Conservation (phyloP, 2,113 vertebrate genomes). For the Cricetomys ansorgei region DNA sequence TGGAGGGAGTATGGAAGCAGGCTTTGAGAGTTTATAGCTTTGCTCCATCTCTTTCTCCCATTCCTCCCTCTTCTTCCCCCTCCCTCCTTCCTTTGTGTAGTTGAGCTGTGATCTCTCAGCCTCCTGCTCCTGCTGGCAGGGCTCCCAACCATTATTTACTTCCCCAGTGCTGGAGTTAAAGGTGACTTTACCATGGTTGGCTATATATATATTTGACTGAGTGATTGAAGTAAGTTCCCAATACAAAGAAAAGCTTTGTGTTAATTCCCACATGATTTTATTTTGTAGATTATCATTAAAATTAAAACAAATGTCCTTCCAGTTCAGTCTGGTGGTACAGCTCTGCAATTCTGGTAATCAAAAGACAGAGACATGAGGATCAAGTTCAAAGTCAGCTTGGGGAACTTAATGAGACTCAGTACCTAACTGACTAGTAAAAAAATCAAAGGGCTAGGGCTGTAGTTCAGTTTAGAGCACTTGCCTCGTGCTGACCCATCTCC, state of each 20-base stretch:
- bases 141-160: neutral
- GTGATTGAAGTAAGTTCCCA: neutral
- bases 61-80: neutral
- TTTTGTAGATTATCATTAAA: constrained; percentile 33
- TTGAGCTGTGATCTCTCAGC: neutral
- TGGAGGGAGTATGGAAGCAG: neutral
- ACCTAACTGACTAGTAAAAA: neutral
- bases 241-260: neutral
- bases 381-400: neutral
- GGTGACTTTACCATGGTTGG: neutral
- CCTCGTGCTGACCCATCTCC: neutral
- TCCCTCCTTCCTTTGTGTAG: neutral
- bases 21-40: neutral
- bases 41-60: too few relatives aligned
- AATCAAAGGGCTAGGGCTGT: neutral
- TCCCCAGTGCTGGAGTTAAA: neutral
- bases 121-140: neutral
- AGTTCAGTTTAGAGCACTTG: neutral
- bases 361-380: neutral
- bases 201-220: neutral
- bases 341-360: neutral
- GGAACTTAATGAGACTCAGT: neutral
- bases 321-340: neutral
- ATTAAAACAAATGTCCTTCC: neutral
- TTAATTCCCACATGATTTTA: neutral